Evolutionary conservation across 35 echinoderm and acorn worm genomes (phyloP), one percentile per base, ranked within the genome.

Genomic region (Apostichopus japonicus): DNA sequence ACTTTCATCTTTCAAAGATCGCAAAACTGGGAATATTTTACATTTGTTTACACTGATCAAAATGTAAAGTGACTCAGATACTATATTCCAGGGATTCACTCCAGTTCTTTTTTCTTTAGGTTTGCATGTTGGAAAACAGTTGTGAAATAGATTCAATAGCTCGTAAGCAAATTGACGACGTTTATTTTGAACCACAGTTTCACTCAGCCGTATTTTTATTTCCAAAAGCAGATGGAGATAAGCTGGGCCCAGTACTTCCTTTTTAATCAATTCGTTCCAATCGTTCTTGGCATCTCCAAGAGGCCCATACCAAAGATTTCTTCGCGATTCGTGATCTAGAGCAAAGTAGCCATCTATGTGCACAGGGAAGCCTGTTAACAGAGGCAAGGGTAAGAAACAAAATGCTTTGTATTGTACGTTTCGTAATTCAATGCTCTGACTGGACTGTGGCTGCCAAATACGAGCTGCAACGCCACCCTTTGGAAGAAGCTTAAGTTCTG

Each of bases 271-370:
- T 53, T 62, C 14, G 51, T 89, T 89, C 86, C 86, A 89, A 23
- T 89, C 86, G 63, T 56, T 65, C 59, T 54, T 89, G 19, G 67
- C 8, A 89, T 89, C 86, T 72, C 86, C 86, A 17, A 10, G 9
- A 8, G 86, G 86, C 24, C n/a, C 88, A 92, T 93, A 80, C 79
- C 90, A 92, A 53, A 97, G 79, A 53, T 95, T 55, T 87, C 94
- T 91, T 14, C 92, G 77, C 5, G 94, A 70, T 55, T 90, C 83
- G 55, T 92, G 79, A 54, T 94, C 94, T 19, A 98, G 71, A 54
- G 87, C 92, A 87, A 98, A 98, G 65, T 93, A 92, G 55, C 96
- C 96, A 91, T 98, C 92, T 0, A 98, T 90, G 79, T 94, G 90
- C 17, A 98, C 94, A 51, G 96, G 94, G 54, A 98, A 79, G 17